Evolutionary conservation across 2,888 invertebrate species (phyloP).

Genomic region (Tricholauxania praeusta): DNA sequence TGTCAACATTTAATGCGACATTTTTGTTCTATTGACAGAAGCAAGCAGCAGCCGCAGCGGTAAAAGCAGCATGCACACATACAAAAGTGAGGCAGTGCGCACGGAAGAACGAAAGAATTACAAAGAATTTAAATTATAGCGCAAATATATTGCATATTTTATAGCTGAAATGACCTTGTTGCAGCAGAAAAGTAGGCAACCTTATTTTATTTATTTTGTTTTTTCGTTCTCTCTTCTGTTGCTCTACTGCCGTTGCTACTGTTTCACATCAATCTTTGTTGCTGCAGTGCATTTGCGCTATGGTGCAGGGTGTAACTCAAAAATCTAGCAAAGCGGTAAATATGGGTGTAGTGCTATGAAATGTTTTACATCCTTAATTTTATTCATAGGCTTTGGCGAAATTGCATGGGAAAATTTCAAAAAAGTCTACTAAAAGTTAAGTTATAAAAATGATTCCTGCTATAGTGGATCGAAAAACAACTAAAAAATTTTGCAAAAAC

Average conservation of each 20-base stretch:
- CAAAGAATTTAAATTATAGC: slow-evolving; percentile 13
- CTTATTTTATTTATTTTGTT: neutral
- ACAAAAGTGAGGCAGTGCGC: neutral
- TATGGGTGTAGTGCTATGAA: too few relatives aligned
- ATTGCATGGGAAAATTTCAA: too few relatives aligned
- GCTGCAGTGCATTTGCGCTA: neutral
- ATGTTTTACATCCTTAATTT: too few relatives aligned
- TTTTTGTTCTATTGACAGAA: slow-evolving; percentile 30
- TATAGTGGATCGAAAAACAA: too few relatives aligned
- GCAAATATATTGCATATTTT: slow-evolving; percentile 30
- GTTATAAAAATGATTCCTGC: too few relatives aligned
- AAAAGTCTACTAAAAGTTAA: too few relatives aligned
- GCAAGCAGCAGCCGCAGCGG: neutral
- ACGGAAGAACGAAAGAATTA: neutral
- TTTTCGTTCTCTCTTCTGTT: neutral
- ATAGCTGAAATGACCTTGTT: slow-evolving; percentile 9
- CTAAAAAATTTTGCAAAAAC: too few relatives aligned
- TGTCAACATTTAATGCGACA: slow-evolving; percentile 30
- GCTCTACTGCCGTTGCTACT: neutral
- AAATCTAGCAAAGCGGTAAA: too few relatives aligned
- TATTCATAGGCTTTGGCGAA: too few relatives aligned
- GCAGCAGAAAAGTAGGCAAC: slow-evolving; percentile 12
- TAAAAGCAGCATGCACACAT: neutral
- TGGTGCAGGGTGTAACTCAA: neutral
- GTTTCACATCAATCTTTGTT: neutral